phyloP scores from a whole-genome alignment of 35 echinoderm and acorn worm genomes.

The Ophioderma brevispina region DNA sequence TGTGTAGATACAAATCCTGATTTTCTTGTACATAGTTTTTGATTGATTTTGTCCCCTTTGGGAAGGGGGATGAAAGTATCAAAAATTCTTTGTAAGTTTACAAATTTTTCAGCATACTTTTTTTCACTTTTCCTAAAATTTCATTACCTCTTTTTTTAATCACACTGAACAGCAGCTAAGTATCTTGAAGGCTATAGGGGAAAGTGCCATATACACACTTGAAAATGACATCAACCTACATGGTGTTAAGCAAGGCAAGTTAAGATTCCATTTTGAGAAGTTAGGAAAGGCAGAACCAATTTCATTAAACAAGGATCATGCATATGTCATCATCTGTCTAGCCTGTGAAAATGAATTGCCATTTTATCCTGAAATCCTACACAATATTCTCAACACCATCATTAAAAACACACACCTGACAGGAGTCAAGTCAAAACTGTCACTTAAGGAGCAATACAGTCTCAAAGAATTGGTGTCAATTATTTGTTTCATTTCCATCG shows the following conservation, averaged over 20 bases:
- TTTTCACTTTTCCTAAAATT: no score
- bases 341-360: background rate
- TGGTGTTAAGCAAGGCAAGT: background rate
- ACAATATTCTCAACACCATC: background rate
- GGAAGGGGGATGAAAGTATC: no score
- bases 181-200: background rate
- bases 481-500: background rate
- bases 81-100: no score
- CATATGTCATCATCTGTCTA: background rate
- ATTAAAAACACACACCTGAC: background rate
- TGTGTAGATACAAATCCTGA: no score
- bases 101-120: no score
- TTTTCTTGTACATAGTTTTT: no score
- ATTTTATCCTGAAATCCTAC: background rate
- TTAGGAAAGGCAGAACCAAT: background rate
- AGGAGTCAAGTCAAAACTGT: background rate
- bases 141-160: no score
- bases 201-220: background rate
- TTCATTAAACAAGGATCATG: background rate
- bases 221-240: background rate
- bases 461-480: background rate
- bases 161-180: background rate
- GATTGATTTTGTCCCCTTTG: no score
- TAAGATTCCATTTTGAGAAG: background rate
- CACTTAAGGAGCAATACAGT: background rate